Base-by-base conservation (phyloP, 2,797 vertebrate genomes). In the Sarcoramphus papa region DNA sequence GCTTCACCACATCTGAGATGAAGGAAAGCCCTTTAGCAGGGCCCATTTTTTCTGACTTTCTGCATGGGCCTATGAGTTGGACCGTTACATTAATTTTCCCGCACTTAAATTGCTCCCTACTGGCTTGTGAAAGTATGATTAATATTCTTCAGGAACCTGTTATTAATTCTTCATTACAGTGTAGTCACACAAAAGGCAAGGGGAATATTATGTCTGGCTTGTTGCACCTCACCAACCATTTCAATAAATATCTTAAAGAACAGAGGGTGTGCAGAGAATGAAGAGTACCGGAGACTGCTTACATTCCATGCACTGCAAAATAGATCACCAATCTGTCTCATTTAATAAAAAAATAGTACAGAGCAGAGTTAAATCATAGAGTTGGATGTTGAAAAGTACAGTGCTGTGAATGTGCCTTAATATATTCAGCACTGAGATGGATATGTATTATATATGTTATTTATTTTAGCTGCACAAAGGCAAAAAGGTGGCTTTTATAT, bases 81-180 rank as follows among this genome's bases (percentile, higher is more conserved):
- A 83, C 72, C 0, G 1, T 95, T 95, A 83, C 89, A 85, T 95
- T 95, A 91, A 92, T 93, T 95, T 69, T 78, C 78, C 73, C 80
- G 73, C 73, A 85, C 81, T 81, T 90, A 91, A 95, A 96, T 95
- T 92, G 92, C n/a, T 97, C 97, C 93, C 93, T 65, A 43, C 72
- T 85, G 93, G 81, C 87, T 97, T 95, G 57, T 95, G 93, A 78
- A 92, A 95, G 91, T 80, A 77, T 97, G 97, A 97, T 97, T 96
- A 97, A 97, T 97, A 96, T 96, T 96, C 96, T 88, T 94, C 89
- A 92, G 78, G 87, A 97, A 92, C 91, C 87, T 93, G 89, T 97
- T 96, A 96, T 97, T 97, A 96, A 97, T 97, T 97, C 97, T 96
- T 97, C 94, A 96, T 97, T 96, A 96, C 89, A 83, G 95, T 40